Conservation (phyloP, 1,140 invertebrate species). For the Scaptomyza hsui region DNA sequence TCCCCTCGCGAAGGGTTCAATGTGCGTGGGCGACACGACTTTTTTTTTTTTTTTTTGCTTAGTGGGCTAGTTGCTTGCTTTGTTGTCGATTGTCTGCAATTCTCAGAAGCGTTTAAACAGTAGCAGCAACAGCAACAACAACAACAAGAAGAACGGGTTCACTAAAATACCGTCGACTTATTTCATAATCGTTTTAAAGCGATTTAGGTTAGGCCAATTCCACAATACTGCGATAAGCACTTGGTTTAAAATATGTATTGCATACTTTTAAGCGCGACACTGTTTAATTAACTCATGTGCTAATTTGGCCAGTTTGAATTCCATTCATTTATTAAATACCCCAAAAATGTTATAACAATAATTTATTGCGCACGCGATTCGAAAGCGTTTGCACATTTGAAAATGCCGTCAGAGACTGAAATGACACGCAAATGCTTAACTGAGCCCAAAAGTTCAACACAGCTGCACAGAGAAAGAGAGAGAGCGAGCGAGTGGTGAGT, state of each 20-base stretch:
- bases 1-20: conserved; percentile 18
- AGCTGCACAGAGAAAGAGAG: neutral
- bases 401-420: conserved; percentile 76
- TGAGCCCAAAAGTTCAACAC: conserved; percentile 28
- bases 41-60: conserved; percentile 8
- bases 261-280: conserved; percentile 32
- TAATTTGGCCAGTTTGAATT: neutral
- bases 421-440: conserved; percentile 13
- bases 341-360: conserved; percentile 42
- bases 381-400: conserved; percentile 47
- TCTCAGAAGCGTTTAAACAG: conserved; percentile 19
- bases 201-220: conserved; percentile 66
- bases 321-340: conserved; percentile 38
- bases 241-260: neutral
- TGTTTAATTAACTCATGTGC: conserved; percentile 17
- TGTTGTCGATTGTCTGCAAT: conserved; percentile 6
- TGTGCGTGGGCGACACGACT: conserved; percentile 30
- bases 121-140: conserved; percentile 18
- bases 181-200: conserved; percentile 68
- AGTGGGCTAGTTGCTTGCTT: neutral
- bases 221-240: neutral
- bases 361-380: conserved; percentile 14
- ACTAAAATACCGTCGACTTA: conserved; percentile 53
- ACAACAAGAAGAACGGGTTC: conserved; percentile 14
- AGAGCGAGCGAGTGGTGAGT: conserved; percentile 51